Percentiles rank a stretch among this genome's conserved stretches.
phyloP scores from a whole-genome alignment of 2,113 vertebrate species.

The Bufo bufo region DNA sequence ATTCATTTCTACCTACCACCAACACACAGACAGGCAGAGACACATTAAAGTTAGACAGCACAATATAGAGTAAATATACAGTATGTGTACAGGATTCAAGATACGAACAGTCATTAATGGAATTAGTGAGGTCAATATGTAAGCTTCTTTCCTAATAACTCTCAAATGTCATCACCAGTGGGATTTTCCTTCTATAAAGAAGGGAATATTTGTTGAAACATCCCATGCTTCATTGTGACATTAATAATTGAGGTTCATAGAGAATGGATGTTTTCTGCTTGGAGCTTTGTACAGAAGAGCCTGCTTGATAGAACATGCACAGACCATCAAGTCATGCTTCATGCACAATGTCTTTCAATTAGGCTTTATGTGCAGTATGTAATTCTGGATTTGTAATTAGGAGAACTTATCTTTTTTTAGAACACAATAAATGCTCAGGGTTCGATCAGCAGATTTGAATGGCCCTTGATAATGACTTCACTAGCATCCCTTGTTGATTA shows the following conservation, averaged over 20 bases:
- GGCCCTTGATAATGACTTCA: conserved; percentile 33
- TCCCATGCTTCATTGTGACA: conserved; percentile 26
- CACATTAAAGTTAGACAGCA: background rate
- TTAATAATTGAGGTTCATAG: conserved; percentile 35
- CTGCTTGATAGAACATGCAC: conserved; percentile 33
- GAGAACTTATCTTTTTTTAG: conserved; percentile 34
- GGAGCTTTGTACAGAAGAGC: conserved; percentile 15
- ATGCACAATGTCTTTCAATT: conserved; percentile 35
- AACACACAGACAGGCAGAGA: background rate
- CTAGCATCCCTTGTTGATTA: conserved; percentile 31
- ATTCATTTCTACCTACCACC: too few species aligned
- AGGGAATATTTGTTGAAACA: background rate
- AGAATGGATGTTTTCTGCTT: conserved; percentile 18
- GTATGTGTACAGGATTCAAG: conserved; percentile 31
- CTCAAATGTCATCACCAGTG: conserved; percentile 46
- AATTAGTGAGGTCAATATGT: conserved; percentile 33
- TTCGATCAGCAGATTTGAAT: conserved; percentile 46
- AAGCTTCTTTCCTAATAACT: conserved; percentile 35
- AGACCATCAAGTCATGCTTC: background rate
- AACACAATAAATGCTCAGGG: conserved; percentile 34
- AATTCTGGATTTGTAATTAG: conserved; percentile 39
- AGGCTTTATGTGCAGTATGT: conserved; percentile 37
- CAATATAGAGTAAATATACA: background rate
- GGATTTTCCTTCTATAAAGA: conserved; percentile 29
- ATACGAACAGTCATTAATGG: conserved; percentile 1